A percentile compares a stretch with the other conserved stretches of the same genome.
Conservation (phyloP, 2,888 invertebrate genomes). For the Hybos culiciformis region DNA sequence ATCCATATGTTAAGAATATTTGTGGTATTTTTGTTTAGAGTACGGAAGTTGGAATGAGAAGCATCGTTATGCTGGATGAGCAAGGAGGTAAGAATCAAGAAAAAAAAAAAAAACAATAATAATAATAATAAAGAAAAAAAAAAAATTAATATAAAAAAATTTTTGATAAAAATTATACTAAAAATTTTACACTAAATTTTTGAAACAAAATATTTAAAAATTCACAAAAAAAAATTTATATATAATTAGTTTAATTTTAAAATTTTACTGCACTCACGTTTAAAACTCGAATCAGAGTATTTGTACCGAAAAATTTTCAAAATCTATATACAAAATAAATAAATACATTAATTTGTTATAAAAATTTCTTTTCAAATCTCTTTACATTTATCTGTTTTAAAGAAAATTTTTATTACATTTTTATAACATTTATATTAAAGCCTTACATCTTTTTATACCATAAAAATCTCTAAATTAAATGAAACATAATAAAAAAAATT, state of each 20-base stretch:
- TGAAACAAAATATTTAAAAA: slow-evolving; percentile 7
- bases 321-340: too few relatives aligned
- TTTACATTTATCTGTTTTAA: too few relatives aligned
- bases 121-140: slow-evolving; percentile 6
- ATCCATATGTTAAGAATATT: slow-evolving; percentile 19
- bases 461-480: too few relatives aligned
- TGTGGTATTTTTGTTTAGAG: slow-evolving; percentile 67
- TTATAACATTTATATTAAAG: too few relatives aligned
- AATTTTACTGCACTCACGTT: too few relatives aligned
- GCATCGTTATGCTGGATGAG: slow-evolving; percentile 99
- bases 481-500: too few relatives aligned
- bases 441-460: too few relatives aligned
- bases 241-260: background rate
- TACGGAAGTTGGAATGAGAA: slow-evolving; percentile 99
- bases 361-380: too few relatives aligned
- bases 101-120: slow-evolving; percentile 11
- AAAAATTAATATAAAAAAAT: slow-evolving; percentile 8
- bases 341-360: too few relatives aligned
- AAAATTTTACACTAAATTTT: slow-evolving; percentile 4
- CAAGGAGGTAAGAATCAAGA: slow-evolving; percentile 87
- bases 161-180: background rate
- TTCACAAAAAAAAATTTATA: background rate
- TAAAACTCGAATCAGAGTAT: too few relatives aligned
- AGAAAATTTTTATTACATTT: too few relatives aligned
- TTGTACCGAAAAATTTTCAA: too few relatives aligned